Percentiles rank a stretch among this genome's conserved stretches.
Conservation (phyloP, 2,797 vertebrate genomes). For the Loris lydekkerianus region DNA sequence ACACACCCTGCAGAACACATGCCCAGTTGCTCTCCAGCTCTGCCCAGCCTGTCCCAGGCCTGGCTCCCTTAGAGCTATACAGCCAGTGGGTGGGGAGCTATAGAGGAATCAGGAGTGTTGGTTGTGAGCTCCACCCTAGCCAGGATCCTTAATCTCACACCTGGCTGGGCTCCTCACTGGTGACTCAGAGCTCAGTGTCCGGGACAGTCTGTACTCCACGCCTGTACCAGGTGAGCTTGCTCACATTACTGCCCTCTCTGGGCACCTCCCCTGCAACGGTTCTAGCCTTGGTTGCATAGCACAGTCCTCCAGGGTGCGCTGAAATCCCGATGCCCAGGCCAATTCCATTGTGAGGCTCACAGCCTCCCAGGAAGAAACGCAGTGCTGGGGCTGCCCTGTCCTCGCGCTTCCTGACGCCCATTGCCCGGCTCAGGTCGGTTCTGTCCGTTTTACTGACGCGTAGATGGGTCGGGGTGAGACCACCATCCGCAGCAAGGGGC, state of each 20-base stretch:
- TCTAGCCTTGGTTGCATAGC: neutral
- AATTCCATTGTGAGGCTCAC: neutral
- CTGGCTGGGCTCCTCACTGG: neutral
- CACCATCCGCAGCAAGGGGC: neutral
- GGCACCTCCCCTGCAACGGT: neutral
- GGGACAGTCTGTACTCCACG: neutral
- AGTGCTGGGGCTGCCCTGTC: neutral
- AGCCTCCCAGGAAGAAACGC: neutral
- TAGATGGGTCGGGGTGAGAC: neutral
- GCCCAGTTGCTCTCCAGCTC: neutral
- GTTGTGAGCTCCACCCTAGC: neutral
- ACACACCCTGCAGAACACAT: neutral
- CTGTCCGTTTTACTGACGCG: neutral
- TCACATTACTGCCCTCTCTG: neutral
- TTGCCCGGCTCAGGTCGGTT: neutral
- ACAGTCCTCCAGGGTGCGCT: neutral
- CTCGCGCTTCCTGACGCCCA: neutral
- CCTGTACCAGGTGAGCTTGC: neutral
- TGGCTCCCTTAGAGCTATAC: neutral
- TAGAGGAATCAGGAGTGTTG: neutral
- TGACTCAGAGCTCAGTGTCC: neutral
- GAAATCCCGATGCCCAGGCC: slow-evolving; percentile 11
- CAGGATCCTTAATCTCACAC: neutral
- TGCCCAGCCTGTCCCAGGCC: neutral
- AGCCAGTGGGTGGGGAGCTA: neutral